Evolutionary conservation across 2,888 invertebrate genomes (phyloP).

Genomic region (Lycophotia porphyrea): DNA sequence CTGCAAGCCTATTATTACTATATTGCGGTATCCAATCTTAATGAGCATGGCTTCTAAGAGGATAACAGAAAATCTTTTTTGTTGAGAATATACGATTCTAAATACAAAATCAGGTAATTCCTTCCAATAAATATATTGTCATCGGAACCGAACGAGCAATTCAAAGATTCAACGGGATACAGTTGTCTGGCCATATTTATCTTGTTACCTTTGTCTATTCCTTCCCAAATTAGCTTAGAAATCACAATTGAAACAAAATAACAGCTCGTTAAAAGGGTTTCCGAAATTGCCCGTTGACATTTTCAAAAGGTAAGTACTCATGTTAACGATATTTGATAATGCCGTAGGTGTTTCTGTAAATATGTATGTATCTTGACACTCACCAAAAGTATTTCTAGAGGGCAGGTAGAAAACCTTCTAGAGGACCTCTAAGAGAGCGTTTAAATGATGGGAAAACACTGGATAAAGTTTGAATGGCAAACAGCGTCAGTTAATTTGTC

Average conservation of each 20-base stretch:
- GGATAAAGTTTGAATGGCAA: conserved; percentile 3
- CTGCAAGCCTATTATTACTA: too few relatives aligned
- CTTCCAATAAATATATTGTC: neutral
- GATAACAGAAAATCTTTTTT: too few relatives aligned
- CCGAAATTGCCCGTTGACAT: conserved; percentile 37
- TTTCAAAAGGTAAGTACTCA: conserved; percentile 13
- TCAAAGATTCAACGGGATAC: neutral
- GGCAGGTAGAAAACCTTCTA: neutral
- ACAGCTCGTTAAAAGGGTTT: conserved; percentile 30
- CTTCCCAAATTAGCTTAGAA: neutral
- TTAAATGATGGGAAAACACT: neutral
- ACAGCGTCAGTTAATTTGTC: conserved; percentile 11
- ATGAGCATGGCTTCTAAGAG: too few relatives aligned
- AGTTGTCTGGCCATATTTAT: too few relatives aligned
- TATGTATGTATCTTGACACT: conserved; percentile 6
- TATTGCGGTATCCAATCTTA: too few relatives aligned
- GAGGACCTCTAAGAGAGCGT: neutral
- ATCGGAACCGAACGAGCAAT: neutral
- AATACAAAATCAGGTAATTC: neutral
- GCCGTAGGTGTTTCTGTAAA: conserved; percentile 10
- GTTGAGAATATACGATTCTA: too few relatives aligned
- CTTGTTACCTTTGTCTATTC: neutral
- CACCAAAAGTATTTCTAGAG: conserved; percentile 14
- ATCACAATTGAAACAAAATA: conserved; percentile 8
- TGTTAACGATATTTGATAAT: conserved; percentile 22